Evolutionary conservation across 2,113 vertebrate species (phyloP).

Genomic region (Lepisosteus osseus): DNA sequence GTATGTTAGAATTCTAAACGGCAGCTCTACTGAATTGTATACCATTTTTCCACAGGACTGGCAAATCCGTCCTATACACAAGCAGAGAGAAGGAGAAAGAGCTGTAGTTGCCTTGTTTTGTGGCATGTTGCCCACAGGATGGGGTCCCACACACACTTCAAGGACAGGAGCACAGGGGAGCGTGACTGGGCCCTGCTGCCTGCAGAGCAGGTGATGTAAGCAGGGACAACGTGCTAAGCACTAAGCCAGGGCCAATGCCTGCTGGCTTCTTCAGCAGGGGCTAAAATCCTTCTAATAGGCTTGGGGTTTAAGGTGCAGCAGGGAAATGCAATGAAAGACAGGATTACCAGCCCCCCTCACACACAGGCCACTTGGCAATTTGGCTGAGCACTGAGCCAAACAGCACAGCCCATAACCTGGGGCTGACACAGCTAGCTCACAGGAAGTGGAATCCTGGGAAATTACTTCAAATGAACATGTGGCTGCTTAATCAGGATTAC

Average conservation of each 20-base stretch:
- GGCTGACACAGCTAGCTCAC: background rate
- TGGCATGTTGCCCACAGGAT: no score
- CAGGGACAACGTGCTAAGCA: background rate
- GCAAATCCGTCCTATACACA: no score
- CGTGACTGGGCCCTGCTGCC: background rate
- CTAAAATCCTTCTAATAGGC: constrained; percentile 65
- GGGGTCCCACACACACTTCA: background rate
- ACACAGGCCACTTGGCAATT: constrained; percentile 16
- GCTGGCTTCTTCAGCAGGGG: constrained; percentile 31
- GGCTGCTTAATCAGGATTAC: no score
- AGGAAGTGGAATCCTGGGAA: no score
- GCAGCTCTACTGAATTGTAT: no score
- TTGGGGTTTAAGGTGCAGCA: constrained; percentile 60
- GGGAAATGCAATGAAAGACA: constrained; percentile 40
- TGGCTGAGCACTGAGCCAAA: background rate
- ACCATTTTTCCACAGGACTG: no score
- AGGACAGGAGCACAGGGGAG: background rate
- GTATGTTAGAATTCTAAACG: no score
- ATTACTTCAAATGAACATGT: no score
- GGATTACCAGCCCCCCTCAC: constrained; percentile 50
- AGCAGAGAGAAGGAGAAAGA: no score
- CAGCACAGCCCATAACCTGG: background rate
- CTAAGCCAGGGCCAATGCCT: constrained; percentile 27
- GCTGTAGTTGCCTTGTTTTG: no score
- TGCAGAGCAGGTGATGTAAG: background rate